Evolutionary conservation across 2,113 vertebrate genomes (phyloP).

Genomic region (Astatoreochromis straeleni): DNA sequence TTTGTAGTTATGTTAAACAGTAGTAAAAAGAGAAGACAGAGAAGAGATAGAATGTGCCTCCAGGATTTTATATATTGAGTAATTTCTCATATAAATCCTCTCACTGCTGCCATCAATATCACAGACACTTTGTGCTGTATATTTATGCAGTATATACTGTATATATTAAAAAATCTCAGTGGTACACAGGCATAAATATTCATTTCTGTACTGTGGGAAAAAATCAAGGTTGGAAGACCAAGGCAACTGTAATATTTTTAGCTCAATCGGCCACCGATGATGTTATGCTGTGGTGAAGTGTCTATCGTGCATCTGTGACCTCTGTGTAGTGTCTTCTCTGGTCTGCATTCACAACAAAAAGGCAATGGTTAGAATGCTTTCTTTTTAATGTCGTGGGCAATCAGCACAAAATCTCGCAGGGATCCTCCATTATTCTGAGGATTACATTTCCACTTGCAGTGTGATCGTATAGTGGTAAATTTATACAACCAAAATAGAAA

Average conservation of each 20-base stretch:
- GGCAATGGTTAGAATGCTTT: too few species aligned
- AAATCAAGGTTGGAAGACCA: neutral
- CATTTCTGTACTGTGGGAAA: neutral
- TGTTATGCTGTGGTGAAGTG: neutral
- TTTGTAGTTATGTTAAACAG: neutral
- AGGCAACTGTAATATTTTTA: neutral
- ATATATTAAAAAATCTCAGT: neutral
- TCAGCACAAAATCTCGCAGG: too few species aligned
- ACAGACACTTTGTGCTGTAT: neutral
- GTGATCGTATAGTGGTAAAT: too few species aligned
- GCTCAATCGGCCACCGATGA: neutral
- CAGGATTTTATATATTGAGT: neutral
- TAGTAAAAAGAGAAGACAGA: neutral
- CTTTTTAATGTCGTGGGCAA: too few species aligned
- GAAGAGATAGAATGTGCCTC: neutral
- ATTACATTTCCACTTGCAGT: too few species aligned
- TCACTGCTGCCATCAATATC: neutral
- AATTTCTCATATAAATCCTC: neutral
- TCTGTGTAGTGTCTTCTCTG: too few species aligned
- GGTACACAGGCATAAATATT: neutral
- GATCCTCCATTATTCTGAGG: too few species aligned
- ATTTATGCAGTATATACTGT: neutral
- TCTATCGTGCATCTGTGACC: neutral
- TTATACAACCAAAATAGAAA: too few species aligned
- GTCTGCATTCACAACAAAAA: too few species aligned